Percentiles rank a stretch among this genome's conserved stretches.
Evolutionary conservation across 2,113 vertebrate genomes (phyloP).

Genomic region (Oryzias melastigma): DNA sequence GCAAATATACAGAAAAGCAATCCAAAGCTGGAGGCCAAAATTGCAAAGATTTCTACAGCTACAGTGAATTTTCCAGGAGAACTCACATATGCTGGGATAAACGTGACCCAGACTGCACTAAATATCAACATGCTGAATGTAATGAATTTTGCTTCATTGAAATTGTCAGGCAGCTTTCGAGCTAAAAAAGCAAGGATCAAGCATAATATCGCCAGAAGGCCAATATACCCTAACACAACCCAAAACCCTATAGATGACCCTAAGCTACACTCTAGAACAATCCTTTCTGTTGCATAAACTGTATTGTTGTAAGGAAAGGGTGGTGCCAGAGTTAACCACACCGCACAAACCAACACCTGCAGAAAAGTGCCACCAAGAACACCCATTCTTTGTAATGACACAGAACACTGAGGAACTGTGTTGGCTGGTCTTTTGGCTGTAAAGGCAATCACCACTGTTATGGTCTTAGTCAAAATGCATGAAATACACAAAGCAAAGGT

Average conservation of each 20-base stretch:
- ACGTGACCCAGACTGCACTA: conserved; percentile 75
- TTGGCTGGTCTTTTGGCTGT: conserved; percentile 64
- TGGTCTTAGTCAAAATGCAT: conserved; percentile 77
- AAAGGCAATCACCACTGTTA: conserved; percentile 76
- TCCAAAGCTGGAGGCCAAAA: conserved; percentile 74
- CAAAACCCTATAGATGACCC: conserved; percentile 76
- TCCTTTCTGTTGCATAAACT: conserved; percentile 65
- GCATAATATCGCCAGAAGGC: conserved; percentile 67
- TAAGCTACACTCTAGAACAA: conserved; percentile 73
- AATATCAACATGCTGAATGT: conserved; percentile 80
- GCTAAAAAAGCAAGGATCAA: conserved; percentile 75
- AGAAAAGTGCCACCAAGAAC: conserved; percentile 70
- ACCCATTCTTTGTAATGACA: conserved; percentile 65
- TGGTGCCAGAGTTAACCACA: conserved; percentile 71
- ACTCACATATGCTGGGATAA: conserved; percentile 77
- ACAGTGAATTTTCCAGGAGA: conserved; percentile 79
- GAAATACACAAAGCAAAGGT: conserved; percentile 76
- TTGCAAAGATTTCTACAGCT: conserved; percentile 80
- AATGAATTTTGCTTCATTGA: conserved; percentile 79
- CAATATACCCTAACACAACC: conserved; percentile 73
- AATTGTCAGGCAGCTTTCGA: conserved; percentile 75
- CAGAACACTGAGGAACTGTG: conserved; percentile 61
- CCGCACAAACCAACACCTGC: conserved; percentile 68
- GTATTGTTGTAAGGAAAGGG: conserved; percentile 67
- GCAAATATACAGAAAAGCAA: conserved; percentile 74